Conservation (phyloP, 2,888 invertebrate species). For the Apantesis nais region DNA sequence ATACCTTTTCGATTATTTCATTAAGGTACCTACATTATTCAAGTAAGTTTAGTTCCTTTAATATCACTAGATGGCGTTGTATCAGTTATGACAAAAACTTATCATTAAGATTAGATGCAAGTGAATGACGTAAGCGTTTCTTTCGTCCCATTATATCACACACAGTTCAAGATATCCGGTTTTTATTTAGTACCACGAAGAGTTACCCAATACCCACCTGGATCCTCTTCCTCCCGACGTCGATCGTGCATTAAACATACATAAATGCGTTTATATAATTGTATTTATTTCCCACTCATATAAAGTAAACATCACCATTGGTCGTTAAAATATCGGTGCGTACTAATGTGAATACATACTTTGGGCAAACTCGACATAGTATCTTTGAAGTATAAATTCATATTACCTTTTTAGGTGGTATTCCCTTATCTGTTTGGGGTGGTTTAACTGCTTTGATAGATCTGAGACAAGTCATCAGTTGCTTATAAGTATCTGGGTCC, state of each 20-base stretch:
- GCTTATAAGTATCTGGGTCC: slow-evolving; percentile 70
- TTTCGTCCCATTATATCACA: too few relatives aligned
- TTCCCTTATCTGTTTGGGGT: slow-evolving; percentile 63
- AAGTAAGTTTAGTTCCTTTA: neutral
- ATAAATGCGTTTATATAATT: neutral
- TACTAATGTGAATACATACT: neutral
- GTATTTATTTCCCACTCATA: neutral
- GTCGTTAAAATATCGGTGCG: neutral
- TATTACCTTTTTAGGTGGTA: slow-evolving; percentile 65
- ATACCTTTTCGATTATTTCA: neutral
- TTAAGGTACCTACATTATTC: neutral
- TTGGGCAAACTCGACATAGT: neutral
- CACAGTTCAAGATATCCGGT: too few relatives aligned
- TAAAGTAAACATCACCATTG: neutral
- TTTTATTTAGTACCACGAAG: too few relatives aligned
- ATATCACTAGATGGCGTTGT: neutral
- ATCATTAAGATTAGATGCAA: neutral
- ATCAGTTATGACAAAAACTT: neutral
- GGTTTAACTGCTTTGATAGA: slow-evolving; percentile 56
- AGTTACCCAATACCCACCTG: too few relatives aligned
- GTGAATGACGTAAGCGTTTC: neutral
- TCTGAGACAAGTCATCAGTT: slow-evolving; percentile 73
- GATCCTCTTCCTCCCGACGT: too few relatives aligned
- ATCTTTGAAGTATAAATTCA: neutral
- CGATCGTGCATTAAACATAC: too few relatives aligned